A percentile compares a stretch with the other conserved stretches of the same genome.
Evolutionary conservation across 2,888 invertebrate genomes (phyloP).

Genomic region (Girardia tigrina): DNA sequence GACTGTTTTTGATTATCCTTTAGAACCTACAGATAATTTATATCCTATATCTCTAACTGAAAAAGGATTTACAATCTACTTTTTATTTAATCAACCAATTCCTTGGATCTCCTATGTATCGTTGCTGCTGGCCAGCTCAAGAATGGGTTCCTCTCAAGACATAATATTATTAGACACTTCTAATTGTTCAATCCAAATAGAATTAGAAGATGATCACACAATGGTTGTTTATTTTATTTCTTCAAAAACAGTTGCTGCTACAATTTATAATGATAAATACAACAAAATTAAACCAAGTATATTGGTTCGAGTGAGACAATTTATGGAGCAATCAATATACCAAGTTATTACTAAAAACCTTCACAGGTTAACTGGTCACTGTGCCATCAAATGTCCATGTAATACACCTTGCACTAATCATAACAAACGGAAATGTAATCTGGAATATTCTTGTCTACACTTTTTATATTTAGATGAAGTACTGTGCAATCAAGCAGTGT

Average conservation of each 20-base stretch:
- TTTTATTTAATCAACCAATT: conserved; percentile 12
- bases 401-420: not conserved
- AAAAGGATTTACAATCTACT: conserved; percentile 9
- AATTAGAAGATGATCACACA: not conserved
- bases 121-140: conserved; percentile 10
- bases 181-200: not conserved
- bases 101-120: conserved; percentile 1
- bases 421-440: not conserved
- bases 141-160: not conserved
- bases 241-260: not conserved
- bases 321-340: conserved; percentile 1
- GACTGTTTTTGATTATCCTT: conserved; percentile 11
- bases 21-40: not conserved
- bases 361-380: not conserved
- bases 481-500: not conserved
- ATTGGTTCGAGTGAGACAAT: not conserved
- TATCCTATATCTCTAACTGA: not conserved
- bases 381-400: not conserved
- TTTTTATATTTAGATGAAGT: not conserved
- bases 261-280: not conserved
- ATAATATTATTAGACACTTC: not conserved
- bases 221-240: not conserved
- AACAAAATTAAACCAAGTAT: not conserved
- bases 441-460: not conserved
- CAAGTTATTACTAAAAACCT: not conserved